Base-by-base conservation (phyloP, 1,140 invertebrate species). In the Drosophila oshimai region DNA sequence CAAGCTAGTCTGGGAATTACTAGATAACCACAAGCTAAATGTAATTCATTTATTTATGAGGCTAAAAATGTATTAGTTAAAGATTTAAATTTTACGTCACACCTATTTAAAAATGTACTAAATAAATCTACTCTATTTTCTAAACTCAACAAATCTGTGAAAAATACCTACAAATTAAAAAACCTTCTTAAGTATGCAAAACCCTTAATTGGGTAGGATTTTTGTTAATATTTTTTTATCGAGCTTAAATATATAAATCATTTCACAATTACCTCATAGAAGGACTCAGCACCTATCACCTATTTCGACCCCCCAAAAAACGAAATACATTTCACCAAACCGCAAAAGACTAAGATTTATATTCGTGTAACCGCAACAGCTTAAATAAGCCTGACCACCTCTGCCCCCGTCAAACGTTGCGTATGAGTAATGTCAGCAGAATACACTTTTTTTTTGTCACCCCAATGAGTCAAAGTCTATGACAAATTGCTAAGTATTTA, bases 341-440 rank as follows among this genome's bases (percentile, higher is more conserved):
- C 79, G 42, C 79, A 83, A 77, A 47, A 49, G 45, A 49, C 65
- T 33, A 41, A 47, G 36, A 74, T 74, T 65, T 78, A 62, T 58
- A 57, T 47, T 17, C 55, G 31, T 41, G 58, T 54, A 36, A 83
- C 79, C 79, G 60, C 79, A 84, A 42, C 47, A 13, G 53, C 53
- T 64, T 55, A 70, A 74, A 74, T 71, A 50, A 24, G 24, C 57
- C 31, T 9, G 18, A 45, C 26, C 57, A 29, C 24, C 46, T 39
- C 34, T 12, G 26, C 24, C 12, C 12, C 6, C 34, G 46, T 22
- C 34, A 26, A 80, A 72, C 54, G 67, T n/a, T 71, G 67, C 77
- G 77, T 81, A 81, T 81, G 77, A 81, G 77, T 81, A 81, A 81
- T 75, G 65, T 54, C 28, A 65, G 55, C 49, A 69, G 46, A 55